Evolutionary conservation across 2,888 invertebrate genomes (phyloP).

Genomic region (Coelinius sp.): DNA sequence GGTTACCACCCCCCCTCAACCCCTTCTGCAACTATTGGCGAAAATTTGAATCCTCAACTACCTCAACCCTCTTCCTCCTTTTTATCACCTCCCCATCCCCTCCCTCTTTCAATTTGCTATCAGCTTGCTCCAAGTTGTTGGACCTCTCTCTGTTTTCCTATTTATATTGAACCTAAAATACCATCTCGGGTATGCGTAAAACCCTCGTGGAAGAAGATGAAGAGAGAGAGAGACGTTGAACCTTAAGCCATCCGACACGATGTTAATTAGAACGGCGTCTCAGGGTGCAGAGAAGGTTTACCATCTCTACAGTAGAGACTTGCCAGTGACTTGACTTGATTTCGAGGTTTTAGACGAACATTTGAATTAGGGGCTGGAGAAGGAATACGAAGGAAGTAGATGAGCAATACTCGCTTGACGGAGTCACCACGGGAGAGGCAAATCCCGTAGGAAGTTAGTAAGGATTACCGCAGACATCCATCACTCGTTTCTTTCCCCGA

Average conservation of each 20-base stretch:
- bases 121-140: constrained; percentile 8
- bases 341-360: constrained; percentile 63
- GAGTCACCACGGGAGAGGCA: constrained; percentile 49
- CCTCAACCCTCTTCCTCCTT: constrained; percentile 7
- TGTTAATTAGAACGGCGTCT: constrained; percentile 69
- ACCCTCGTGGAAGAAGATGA: neutral
- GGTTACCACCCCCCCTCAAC: constrained; percentile 54
- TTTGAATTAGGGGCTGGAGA: constrained; percentile 40
- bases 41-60: constrained; percentile 62
- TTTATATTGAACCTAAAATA: neutral
- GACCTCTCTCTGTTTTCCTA: constrained; percentile 33
- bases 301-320: constrained; percentile 55
- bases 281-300: constrained; percentile 50
- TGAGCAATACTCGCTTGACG: constrained; percentile 34
- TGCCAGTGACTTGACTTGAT: constrained; percentile 68
- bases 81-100: constrained; percentile 35
- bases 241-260: constrained; percentile 67
- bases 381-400: constrained; percentile 29
- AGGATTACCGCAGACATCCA: constrained; percentile 69
- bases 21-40: constrained; percentile 59
- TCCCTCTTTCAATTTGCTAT: constrained; percentile 45
- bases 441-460: constrained; percentile 69
- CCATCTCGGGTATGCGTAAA: neutral
- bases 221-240: constrained; percentile 43
- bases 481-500: constrained; percentile 65